Evolutionary conservation across 1,140 invertebrate genomes (phyloP).

Genomic region (Aradophagus sp.): DNA sequence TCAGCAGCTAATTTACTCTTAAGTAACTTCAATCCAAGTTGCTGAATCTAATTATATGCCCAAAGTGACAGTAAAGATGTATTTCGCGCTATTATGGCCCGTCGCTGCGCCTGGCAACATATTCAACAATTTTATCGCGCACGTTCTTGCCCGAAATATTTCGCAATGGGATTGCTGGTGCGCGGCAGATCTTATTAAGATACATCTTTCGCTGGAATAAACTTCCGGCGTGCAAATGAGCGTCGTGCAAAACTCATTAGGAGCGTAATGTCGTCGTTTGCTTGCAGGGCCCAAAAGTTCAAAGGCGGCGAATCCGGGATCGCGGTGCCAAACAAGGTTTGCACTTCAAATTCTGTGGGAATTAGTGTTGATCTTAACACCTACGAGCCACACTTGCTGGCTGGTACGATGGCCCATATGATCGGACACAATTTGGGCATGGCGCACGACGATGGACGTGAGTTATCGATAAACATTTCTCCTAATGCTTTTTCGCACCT

Average conservation of each 20-base stretch:
- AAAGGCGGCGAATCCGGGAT: slow-evolving; percentile 91
- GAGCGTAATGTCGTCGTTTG: slow-evolving; percentile 8
- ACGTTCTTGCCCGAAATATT: slow-evolving; percentile 32
- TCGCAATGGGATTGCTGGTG: slow-evolving; percentile 18
- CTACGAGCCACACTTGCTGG: slow-evolving; percentile 94
- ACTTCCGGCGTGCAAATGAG: slow-evolving; percentile 38
- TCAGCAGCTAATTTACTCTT: slow-evolving; percentile 37
- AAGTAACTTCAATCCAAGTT: slow-evolving; percentile 40
- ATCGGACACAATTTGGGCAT: slow-evolving; percentile 97
- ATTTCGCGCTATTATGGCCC: slow-evolving; percentile 21
- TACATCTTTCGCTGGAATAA: slow-evolving; percentile 31
- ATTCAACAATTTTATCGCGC: slow-evolving; percentile 32
- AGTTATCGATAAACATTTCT: too few species aligned
- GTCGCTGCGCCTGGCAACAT: slow-evolving; percentile 11
- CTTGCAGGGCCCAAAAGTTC: slow-evolving; percentile 87
- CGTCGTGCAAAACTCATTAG: slow-evolving; percentile 37
- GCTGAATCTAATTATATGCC: slow-evolving; percentile 36
- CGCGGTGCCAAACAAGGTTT: slow-evolving; percentile 92
- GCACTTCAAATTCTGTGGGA: slow-evolving; percentile 91
- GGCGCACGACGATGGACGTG: slow-evolving; percentile 92
- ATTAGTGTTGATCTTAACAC: slow-evolving; percentile 93
- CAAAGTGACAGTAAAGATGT: slow-evolving; percentile 37
- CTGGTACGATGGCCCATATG: slow-evolving; percentile 96
- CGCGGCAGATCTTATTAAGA: slow-evolving; percentile 46
- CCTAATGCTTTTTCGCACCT: too few species aligned